Conservation (phyloP, 2,113 vertebrate species). For the Cryptotis parvus region DNA sequence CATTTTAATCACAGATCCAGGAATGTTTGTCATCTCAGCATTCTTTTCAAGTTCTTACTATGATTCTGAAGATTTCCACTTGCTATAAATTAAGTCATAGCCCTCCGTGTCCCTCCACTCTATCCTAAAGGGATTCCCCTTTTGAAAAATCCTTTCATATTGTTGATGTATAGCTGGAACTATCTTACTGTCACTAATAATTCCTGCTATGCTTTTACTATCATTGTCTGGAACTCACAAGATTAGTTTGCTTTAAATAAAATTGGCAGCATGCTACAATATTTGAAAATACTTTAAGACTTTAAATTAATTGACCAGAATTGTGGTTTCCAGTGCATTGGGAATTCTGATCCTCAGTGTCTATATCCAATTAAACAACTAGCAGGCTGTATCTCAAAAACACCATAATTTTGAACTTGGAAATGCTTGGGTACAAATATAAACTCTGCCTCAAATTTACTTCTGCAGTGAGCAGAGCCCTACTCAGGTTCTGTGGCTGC, state of each 20-base stretch:
- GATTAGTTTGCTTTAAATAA: not conserved
- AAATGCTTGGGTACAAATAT: not conserved
- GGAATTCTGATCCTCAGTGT: constrained; percentile 19
- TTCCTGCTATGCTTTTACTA: not conserved
- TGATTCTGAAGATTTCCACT: not conserved
- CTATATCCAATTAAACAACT: not conserved
- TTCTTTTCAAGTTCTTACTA: not conserved
- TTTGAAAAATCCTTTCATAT: not conserved
- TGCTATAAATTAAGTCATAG: not conserved
- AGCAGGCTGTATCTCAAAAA: not conserved
- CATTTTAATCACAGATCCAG: not conserved
- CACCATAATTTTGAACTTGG: not conserved
- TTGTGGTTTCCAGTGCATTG: not conserved
- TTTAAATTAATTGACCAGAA: constrained; percentile 16
- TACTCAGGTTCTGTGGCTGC: too few relatives aligned
- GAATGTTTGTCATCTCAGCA: not conserved
- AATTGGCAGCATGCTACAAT: not conserved
- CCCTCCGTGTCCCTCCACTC: not conserved
- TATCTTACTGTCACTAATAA: not conserved
- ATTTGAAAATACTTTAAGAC: not conserved
- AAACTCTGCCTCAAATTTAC: not conserved
- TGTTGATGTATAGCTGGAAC: not conserved
- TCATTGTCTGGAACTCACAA: not conserved
- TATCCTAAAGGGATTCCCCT: not conserved
- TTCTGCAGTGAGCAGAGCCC: too few relatives aligned